Evolutionary conservation across 1,140 invertebrate species (phyloP).

Genomic region (Hormaphis cornu): DNA sequence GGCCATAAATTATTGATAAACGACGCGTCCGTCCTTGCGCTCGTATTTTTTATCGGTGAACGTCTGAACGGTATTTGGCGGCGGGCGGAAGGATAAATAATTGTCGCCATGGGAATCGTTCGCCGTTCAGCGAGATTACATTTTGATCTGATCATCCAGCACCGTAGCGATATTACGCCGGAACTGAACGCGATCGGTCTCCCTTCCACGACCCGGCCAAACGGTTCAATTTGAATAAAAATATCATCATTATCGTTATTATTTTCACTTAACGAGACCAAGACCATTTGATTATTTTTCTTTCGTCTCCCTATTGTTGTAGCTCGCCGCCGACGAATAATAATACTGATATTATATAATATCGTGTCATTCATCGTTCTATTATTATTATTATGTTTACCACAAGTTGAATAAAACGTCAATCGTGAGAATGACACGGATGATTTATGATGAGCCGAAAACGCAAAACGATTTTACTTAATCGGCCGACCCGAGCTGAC

Average conservation of each 20-base stretch:
- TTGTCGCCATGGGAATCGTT: slow-evolving; percentile 28
- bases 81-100: background rate
- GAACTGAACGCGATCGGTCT: background rate
- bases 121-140: slow-evolving; percentile 24
- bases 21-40: background rate
- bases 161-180: background rate
- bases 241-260: slow-evolving; percentile 1
- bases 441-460: slow-evolving; percentile 12
- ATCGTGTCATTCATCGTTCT: background rate
- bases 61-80: slow-evolving; percentile 11
- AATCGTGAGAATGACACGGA: background rate
- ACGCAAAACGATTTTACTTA: background rate
- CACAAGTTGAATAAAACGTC: background rate
- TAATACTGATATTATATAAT: no score
- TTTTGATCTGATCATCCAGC: slow-evolving; percentile 29
- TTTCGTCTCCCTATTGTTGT: no score
- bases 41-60: slow-evolving; percentile 1
- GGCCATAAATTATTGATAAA: background rate
- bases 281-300: slow-evolving; percentile 10
- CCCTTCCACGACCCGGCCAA: background rate
- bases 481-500: background rate
- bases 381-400: no score
- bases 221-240: slow-evolving; percentile 24
- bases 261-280: slow-evolving; percentile 1
- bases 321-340: no score